phyloP scores from a whole-genome alignment of 2,888 invertebrate genomes.

The Apamea epomidion region DNA sequence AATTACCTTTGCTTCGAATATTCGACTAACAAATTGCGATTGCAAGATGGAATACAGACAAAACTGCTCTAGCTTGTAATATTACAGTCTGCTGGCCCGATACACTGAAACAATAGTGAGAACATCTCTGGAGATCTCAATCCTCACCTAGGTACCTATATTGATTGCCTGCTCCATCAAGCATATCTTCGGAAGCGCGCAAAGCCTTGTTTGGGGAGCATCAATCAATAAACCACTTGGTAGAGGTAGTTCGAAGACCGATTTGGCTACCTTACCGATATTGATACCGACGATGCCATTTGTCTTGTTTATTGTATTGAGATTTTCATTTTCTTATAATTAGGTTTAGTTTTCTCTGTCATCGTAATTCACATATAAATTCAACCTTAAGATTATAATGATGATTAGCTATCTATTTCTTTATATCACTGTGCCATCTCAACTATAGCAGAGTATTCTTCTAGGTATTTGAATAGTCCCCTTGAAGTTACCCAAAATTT shows the following conservation, averaged over 20 bases:
- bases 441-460: background rate
- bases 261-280: constrained; percentile 1
- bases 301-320: background rate
- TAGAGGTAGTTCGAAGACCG: background rate
- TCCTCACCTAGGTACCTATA: constrained; percentile 38
- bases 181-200: constrained; percentile 54
- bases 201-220: constrained; percentile 45
- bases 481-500: background rate
- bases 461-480: too few species aligned
- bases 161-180: constrained; percentile 65
- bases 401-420: background rate
- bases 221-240: constrained; percentile 39
- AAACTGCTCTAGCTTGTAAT: constrained; percentile 40
- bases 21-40: constrained; percentile 26
- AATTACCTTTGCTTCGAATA: constrained; percentile 28
- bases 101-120: constrained; percentile 43
- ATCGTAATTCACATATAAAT: background rate
- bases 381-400: background rate
- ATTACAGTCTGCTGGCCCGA: constrained; percentile 44
- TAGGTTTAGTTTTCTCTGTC: background rate
- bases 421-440: background rate
- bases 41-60: constrained; percentile 12
- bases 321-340: background rate
- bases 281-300: background rate
- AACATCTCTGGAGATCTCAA: constrained; percentile 45